phyloP scores from a whole-genome alignment of 2,888 invertebrate species.

The Rhagonycha lutea region DNA sequence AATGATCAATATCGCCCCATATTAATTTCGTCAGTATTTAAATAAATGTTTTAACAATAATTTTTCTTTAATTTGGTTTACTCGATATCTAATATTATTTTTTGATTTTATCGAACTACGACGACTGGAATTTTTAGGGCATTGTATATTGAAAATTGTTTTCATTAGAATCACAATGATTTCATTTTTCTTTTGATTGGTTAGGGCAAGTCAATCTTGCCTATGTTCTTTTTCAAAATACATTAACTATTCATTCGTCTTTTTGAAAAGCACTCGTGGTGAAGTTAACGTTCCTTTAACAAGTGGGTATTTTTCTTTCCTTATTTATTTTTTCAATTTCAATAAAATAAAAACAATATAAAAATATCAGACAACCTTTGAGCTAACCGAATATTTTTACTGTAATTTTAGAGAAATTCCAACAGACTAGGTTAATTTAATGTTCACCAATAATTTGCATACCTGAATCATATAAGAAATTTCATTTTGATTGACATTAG shows the following conservation, averaged over 20 bases:
- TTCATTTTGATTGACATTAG: neutral
- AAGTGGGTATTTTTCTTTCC: neutral
- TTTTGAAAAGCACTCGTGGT: neutral
- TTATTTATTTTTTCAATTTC: neutral
- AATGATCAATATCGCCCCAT: conserved; percentile 38
- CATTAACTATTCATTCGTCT: neutral
- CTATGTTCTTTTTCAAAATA: neutral
- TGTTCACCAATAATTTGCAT: neutral
- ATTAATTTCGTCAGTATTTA: conserved; percentile 14
- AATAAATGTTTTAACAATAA: neutral
- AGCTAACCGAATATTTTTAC: neutral
- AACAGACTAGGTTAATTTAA: neutral
- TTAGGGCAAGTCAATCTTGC: neutral
- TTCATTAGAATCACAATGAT: neutral
- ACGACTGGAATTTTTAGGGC: neutral
- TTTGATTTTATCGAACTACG: neutral
- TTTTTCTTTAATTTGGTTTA: neutral
- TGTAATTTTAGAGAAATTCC: neutral
- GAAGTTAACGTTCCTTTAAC: neutral
- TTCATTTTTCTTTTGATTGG: neutral
- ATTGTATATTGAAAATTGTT: neutral
- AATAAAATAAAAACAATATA: neutral
- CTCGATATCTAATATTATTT: neutral
- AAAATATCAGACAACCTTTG: neutral
- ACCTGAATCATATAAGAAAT: neutral